Conservation (phyloP, 1,140 invertebrate species). For the Drosophila eugracilis region DNA sequence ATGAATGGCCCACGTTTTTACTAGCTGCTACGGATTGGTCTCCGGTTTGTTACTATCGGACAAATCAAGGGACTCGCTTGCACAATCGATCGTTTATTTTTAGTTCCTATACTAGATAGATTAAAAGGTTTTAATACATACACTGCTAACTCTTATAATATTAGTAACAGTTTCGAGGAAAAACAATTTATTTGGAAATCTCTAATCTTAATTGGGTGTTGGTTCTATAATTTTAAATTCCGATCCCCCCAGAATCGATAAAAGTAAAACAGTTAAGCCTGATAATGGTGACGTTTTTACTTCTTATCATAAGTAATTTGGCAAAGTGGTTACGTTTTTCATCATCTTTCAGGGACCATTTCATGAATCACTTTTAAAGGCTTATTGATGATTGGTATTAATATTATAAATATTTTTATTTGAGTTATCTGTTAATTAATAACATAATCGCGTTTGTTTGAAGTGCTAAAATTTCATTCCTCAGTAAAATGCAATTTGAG, state of each 20-base stretch:
- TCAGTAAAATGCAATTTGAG: slow-evolving; percentile 30
- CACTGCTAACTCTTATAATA: no score
- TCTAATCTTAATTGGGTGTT: slow-evolving; percentile 1
- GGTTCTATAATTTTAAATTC: no score
- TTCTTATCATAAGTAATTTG: slow-evolving; percentile 36
- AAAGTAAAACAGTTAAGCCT: not conserved
- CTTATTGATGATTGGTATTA: no score
- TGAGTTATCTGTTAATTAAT: no score
- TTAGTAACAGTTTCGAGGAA: not conserved
- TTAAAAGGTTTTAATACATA: no score
- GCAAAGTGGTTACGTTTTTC: slow-evolving; percentile 21
- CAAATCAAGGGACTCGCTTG: slow-evolving; percentile 1
- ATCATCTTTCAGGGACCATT: not conserved
- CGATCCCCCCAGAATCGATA: not conserved
- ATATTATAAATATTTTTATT: no score
- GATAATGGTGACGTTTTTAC: slow-evolving; percentile 56
- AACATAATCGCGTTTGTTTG: not conserved
- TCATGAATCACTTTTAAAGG: not conserved
- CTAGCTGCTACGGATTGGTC: slow-evolving; percentile 22
- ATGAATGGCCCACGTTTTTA: slow-evolving; percentile 60
- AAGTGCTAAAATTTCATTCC: slow-evolving; percentile 5
- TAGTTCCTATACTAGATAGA: not conserved
- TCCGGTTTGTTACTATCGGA: slow-evolving; percentile 22
- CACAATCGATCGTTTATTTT: slow-evolving; percentile 14
- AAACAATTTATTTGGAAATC: not conserved